These are phyloP conservation scores for Penaeus monodon DNA, from an alignment of 2,888 invertebrate genomes.

Conservation along the genomic window DNA sequence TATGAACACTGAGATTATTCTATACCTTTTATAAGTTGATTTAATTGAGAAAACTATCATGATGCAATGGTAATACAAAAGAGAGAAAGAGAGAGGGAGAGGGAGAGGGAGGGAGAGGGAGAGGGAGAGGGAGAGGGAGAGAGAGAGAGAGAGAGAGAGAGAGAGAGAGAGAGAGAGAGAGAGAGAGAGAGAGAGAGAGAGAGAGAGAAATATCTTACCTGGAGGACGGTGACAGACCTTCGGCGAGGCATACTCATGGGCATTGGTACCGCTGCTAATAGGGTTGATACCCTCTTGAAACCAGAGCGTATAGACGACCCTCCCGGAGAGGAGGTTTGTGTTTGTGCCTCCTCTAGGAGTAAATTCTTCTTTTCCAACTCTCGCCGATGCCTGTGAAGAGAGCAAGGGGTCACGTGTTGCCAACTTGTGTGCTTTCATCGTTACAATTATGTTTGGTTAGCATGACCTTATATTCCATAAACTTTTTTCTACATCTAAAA, in stretches of 20 bases:
- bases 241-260: constrained; percentile 63
- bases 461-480: too few species aligned
- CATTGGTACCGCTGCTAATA: constrained; percentile 63
- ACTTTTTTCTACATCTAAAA: too few species aligned
- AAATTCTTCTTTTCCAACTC: constrained; percentile 63
- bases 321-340: constrained; percentile 65
- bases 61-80: background rate
- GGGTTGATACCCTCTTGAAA: constrained; percentile 63
- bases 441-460: too few species aligned
- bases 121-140: background rate
- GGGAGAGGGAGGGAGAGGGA: too few species aligned
- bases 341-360: constrained; percentile 65
- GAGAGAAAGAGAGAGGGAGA: background rate
- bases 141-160: background rate
- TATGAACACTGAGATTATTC: too few species aligned
- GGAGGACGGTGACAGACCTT: constrained; percentile 63
- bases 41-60: too few species aligned
- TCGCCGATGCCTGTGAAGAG: constrained; percentile 48
- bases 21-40: too few species aligned
- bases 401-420: too few species aligned
- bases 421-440: too few species aligned
- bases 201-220: constrained; percentile 32
- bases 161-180: background rate
- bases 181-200: background rate
- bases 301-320: constrained; percentile 64